These are phyloP conservation scores for Scaptomyza tumidula DNA, from an alignment of 2,888 invertebrate species.

Conservation along the genomic window DNA sequence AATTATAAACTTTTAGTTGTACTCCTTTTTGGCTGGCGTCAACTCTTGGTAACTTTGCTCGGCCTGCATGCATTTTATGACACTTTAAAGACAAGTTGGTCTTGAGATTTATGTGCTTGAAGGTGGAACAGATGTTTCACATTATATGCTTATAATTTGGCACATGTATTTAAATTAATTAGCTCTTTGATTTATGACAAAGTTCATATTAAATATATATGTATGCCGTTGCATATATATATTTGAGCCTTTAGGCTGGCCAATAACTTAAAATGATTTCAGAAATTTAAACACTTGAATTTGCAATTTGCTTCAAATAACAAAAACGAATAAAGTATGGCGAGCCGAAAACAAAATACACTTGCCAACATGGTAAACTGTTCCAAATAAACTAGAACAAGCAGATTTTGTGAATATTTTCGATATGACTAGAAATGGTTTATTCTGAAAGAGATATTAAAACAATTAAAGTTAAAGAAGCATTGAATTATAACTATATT, in stretches of 20 bases:
- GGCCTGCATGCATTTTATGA: constrained; percentile 48
- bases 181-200: constrained; percentile 26
- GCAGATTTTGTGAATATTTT: too few relatives aligned
- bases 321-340: neutral
- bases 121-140: constrained; percentile 31
- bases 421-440: too few relatives aligned
- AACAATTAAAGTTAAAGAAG: too few relatives aligned
- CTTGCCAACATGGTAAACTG: neutral
- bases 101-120: constrained; percentile 20
- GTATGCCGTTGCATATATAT: neutral
- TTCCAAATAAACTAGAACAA: too few relatives aligned
- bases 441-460: too few relatives aligned
- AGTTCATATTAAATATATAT: neutral
- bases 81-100: constrained; percentile 53
- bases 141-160: constrained; percentile 18
- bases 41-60: constrained; percentile 18
- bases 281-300: neutral
- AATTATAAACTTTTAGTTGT: constrained; percentile 72
- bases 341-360: neutral
- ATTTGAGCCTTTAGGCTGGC: neutral
- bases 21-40: constrained; percentile 31
- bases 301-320: neutral
- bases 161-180: constrained; percentile 43
- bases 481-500: too few relatives aligned
- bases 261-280: constrained; percentile 7